Base-by-base conservation (phyloP, 2,888 invertebrate species). In the Temnothorax ravouxi region DNA sequence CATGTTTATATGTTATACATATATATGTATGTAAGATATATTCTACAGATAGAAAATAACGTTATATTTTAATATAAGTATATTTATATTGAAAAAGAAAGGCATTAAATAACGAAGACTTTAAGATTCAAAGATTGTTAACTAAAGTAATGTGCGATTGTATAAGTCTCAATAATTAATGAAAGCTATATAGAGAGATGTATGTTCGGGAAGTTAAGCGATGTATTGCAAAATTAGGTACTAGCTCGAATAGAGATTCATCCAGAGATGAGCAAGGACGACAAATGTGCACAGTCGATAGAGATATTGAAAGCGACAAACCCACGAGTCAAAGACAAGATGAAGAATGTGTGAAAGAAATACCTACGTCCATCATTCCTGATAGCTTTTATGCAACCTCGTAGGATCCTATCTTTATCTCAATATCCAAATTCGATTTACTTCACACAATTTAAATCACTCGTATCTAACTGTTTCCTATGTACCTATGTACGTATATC, bases 291-390 rank as follows among this genome's bases (percentile, higher is more conserved):
- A 84, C 88, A 72, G 88, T 92, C 87, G 88, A 92, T 83, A 90
- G 75, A 79, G 83, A 84, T 83, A 21, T 79, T 3, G 71, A 86
- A 80, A 90, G 77, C 64, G 84, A 92, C 74, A 92, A 90, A 82
- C 86, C 86, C 8, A 92, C 87, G 66, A 93, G 88, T 84, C 90
- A 92, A 72, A 92, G 89, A 86, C 88, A 84, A 86, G 84, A 83
- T 9, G 88, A 86, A 84, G 84, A 90, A 84, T 84, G 59, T 61
- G 69, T 85, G 83, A 88, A 84, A 85, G 86, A 87, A 83, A 77
- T 83, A 77, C 71, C 84, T 77, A 79, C 84, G 52, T 83, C 86
- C 64, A 80, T 85, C 52, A 64, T 81, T 85, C 80, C 87, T 8
- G 84, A 81, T 85, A 81, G 75, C 41, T 87, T 88, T 83, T 86